A percentile compares a stretch with the other conserved stretches of the same genome.
Evolutionary conservation across 2,797 vertebrate genomes (phyloP).

Genomic region (Anguilla pacifica): DNA sequence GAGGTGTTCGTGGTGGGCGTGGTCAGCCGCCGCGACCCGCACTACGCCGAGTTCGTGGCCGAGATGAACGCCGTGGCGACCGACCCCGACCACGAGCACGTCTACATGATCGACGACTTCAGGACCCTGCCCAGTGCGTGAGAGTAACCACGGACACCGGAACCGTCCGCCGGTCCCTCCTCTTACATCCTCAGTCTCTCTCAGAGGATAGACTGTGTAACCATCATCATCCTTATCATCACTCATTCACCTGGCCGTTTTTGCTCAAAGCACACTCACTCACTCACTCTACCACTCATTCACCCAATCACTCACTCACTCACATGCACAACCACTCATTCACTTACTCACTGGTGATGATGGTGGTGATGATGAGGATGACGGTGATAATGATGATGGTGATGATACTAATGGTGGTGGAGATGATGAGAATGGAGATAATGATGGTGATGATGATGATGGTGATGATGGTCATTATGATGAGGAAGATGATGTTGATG

Average conservation of each 20-base stretch:
- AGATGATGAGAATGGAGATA: too few relatives aligned
- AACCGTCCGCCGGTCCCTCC: background rate
- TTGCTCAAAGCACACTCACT: background rate
- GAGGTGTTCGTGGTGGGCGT: constrained; percentile 84
- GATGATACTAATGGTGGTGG: background rate
- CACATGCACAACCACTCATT: background rate
- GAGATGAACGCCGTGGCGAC: constrained; percentile 83
- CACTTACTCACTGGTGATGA: background rate
- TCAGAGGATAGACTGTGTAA: background rate
- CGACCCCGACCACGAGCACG: constrained; percentile 74
- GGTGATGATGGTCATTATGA: too few relatives aligned
- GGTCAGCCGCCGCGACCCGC: constrained; percentile 68
- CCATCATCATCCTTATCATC: background rate
- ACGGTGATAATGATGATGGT: background rate
- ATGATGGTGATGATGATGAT: too few relatives aligned
- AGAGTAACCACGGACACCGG: background rate
- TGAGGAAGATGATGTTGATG: too few relatives aligned
- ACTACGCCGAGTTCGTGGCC: constrained; percentile 68
- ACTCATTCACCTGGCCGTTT: background rate
- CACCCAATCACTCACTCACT: background rate
- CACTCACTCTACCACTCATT: background rate
- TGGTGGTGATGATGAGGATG: too few relatives aligned
- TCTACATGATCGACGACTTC: constrained; percentile 81
- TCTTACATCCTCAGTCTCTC: constrained; percentile 24
- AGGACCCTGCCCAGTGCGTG: constrained; percentile 61